These are phyloP conservation scores for Papilio helenus DNA, from an alignment of 1,140 invertebrate genomes.

Conservation along the genomic window DNA sequence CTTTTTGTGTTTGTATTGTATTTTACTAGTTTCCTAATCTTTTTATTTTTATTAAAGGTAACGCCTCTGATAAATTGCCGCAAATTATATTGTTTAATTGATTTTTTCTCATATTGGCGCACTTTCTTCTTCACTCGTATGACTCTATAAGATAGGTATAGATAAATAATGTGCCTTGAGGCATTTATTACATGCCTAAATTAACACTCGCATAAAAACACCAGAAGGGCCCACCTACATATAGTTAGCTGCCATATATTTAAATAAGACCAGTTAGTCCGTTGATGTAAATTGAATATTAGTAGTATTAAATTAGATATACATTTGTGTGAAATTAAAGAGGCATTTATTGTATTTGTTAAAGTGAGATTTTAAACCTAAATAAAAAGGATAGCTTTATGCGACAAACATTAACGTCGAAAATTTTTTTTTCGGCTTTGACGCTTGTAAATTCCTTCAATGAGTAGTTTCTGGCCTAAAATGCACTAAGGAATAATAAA, in stretches of 20 bases:
- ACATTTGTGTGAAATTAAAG: background rate
- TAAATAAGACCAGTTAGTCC: background rate
- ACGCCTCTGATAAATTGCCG: background rate
- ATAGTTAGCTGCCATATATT: background rate
- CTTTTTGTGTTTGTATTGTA: background rate
- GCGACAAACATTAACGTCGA: background rate
- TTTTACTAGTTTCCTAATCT: background rate
- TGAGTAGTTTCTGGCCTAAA: background rate
- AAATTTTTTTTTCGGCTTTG: background rate
- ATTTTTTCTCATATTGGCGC: background rate
- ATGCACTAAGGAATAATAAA: background rate
- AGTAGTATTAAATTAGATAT: background rate
- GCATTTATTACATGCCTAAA: background rate
- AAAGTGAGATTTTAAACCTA: background rate
- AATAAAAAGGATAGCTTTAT: background rate
- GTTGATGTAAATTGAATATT: background rate
- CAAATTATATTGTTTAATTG: background rate
- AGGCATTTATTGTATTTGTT: slow-evolving; percentile 1
- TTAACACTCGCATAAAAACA: background rate
- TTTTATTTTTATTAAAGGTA: background rate
- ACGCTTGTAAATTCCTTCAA: background rate
- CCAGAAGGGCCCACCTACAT: background rate
- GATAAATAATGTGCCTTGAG: slow-evolving; percentile 4
- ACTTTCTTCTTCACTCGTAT: background rate
- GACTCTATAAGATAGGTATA: background rate